phyloP scores from a whole-genome alignment of 2,888 invertebrate genomes.

The Trilocha varians region DNA sequence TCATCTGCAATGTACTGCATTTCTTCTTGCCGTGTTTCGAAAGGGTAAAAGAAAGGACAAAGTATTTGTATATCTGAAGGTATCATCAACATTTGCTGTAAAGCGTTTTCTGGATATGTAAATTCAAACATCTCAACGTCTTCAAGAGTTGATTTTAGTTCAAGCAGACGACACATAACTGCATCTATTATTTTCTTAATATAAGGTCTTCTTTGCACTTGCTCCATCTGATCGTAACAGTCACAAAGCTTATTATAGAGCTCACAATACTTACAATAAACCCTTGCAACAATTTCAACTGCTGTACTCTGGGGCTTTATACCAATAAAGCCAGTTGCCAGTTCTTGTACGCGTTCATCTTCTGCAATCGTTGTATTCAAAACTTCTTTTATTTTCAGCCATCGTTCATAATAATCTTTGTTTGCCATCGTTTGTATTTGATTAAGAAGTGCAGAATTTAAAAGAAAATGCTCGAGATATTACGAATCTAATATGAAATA shows the following conservation, averaged over 20 bases:
- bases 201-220: constrained; percentile 72
- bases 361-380: constrained; percentile 32
- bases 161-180: constrained; percentile 71
- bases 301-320: constrained; percentile 62
- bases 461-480: neutral
- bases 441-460: neutral
- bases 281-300: constrained; percentile 61
- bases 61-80: constrained; percentile 77
- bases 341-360: constrained; percentile 44
- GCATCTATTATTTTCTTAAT: constrained; percentile 74
- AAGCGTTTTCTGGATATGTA: constrained; percentile 81
- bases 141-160: constrained; percentile 71
- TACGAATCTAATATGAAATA: neutral
- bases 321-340: constrained; percentile 37
- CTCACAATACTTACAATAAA: constrained; percentile 67
- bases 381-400: constrained; percentile 49
- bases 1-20: constrained; percentile 60
- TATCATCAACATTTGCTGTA: constrained; percentile 79
- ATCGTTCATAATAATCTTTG: constrained; percentile 46
- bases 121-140: constrained; percentile 74
- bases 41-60: constrained; percentile 76
- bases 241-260: constrained; percentile 72
- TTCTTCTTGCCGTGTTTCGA: constrained; percentile 64
- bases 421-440: constrained; percentile 35
- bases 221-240: constrained; percentile 76